phyloP scores from a whole-genome alignment of 2,113 vertebrate species.

The Pseudopodoces humilis region DNA sequence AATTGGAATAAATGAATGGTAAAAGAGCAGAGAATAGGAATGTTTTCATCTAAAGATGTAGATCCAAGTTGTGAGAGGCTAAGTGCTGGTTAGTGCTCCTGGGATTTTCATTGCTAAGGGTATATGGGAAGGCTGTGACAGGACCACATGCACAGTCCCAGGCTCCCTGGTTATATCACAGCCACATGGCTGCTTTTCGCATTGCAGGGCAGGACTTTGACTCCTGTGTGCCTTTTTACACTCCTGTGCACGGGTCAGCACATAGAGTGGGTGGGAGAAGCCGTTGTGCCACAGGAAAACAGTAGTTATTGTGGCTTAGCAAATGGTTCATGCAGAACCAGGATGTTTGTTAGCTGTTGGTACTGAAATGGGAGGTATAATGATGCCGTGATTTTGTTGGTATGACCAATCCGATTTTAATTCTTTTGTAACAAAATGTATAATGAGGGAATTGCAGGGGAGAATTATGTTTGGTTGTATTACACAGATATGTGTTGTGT shows the following conservation, averaged over 20 bases:
- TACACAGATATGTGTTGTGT: background rate
- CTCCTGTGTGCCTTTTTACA: background rate
- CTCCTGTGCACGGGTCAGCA: background rate
- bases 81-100: background rate
- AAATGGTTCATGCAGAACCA: background rate
- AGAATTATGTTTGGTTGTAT: background rate
- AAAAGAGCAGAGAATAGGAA: background rate
- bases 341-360: background rate
- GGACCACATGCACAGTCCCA: background rate
- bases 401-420: background rate
- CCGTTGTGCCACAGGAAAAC: background rate
- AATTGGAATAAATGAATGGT: background rate
- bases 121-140: background rate
- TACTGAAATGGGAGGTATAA: background rate
- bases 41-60: background rate
- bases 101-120: background rate
- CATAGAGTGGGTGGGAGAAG: background rate
- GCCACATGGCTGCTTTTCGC: background rate
- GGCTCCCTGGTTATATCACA: background rate
- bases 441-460: background rate
- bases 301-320: background rate
- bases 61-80: background rate
- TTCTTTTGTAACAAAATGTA: background rate
- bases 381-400: background rate
- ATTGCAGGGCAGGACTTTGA: background rate